These are phyloP conservation scores for Caenorhabditis sp. DNA, from an alignment of 2,888 invertebrate species.

Conservation along the genomic window DNA sequence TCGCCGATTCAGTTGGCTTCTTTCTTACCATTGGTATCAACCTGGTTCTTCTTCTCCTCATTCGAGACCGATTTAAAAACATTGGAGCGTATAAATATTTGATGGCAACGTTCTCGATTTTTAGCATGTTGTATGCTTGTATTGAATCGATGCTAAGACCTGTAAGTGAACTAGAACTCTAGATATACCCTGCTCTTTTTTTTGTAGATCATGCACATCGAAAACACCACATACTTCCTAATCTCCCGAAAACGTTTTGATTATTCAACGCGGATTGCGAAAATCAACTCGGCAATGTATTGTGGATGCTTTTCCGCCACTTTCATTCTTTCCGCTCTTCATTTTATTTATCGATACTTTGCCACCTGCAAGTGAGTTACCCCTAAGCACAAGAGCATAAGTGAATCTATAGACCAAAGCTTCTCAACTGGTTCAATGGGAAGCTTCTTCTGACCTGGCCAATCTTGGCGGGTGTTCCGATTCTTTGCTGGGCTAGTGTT, in stretches of 20 bases:
- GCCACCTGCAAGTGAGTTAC: constrained; percentile 27
- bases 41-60: neutral
- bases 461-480: constrained; percentile 3
- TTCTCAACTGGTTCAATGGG: constrained; percentile 16
- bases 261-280: neutral
- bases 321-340: neutral
- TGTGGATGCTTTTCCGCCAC: neutral
- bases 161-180: too few relatives aligned
- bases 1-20: neutral
- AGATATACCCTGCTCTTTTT: too few relatives aligned
- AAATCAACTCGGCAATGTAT: constrained; percentile 1
- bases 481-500: constrained; percentile 18
- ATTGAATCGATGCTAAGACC: neutral
- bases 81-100: constrained; percentile 1
- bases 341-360: constrained; percentile 12
- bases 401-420: constrained; percentile 11
- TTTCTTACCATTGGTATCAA: neutral
- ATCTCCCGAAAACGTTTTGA: neutral
- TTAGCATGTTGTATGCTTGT: neutral
- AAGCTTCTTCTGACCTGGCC: constrained; percentile 15
- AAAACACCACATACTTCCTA: neutral
- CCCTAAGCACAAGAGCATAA: neutral
- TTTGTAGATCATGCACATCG: neutral
- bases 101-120: neutral
- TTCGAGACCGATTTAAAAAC: neutral